A percentile compares a stretch with the other conserved stretches of the same genome.
phyloP scores from a whole-genome alignment of 2,113 vertebrate species.

The Phalacrocorax aristotelis region DNA sequence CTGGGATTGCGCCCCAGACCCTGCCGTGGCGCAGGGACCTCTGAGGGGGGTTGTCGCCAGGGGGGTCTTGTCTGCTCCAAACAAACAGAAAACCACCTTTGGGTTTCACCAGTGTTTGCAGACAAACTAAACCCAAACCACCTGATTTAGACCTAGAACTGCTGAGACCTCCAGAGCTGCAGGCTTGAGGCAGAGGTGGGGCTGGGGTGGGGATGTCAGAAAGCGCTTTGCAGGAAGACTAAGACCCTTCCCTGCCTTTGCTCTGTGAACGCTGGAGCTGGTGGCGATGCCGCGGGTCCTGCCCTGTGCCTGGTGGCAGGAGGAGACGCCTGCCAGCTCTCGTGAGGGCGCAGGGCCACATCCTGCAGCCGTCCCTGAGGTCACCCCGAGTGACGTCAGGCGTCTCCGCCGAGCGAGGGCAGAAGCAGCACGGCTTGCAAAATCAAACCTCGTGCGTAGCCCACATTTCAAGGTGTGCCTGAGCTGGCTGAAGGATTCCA shows the following conservation, averaged over 20 bases:
- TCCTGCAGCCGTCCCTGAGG: not conserved
- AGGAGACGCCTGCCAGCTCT: accelerated
- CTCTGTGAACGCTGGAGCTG: not conserved
- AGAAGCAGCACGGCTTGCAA: not conserved
- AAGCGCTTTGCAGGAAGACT: accelerated
- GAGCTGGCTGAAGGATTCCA: not conserved
- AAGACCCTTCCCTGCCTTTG: not conserved
- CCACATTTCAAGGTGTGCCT: accelerated
- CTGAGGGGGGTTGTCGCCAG: not conserved
- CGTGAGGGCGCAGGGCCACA: not conserved
- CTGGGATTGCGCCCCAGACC: not conserved
- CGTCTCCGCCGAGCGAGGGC: not conserved
- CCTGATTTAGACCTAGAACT: not conserved
- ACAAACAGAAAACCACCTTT: not conserved
- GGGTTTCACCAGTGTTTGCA: not conserved
- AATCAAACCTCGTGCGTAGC: accelerated
- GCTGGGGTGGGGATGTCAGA: not conserved
- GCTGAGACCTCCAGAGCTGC: not conserved
- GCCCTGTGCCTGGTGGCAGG: not conserved
- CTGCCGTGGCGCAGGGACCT: not conserved
- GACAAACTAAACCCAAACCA: not conserved
- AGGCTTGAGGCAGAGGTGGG: not conserved
- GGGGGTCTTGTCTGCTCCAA: not conserved
- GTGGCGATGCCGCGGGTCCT: not conserved
- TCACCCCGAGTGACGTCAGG: not conserved